Evolutionary conservation across 2,888 invertebrate species (phyloP).

Genomic region (Diadegma fenestrale): DNA sequence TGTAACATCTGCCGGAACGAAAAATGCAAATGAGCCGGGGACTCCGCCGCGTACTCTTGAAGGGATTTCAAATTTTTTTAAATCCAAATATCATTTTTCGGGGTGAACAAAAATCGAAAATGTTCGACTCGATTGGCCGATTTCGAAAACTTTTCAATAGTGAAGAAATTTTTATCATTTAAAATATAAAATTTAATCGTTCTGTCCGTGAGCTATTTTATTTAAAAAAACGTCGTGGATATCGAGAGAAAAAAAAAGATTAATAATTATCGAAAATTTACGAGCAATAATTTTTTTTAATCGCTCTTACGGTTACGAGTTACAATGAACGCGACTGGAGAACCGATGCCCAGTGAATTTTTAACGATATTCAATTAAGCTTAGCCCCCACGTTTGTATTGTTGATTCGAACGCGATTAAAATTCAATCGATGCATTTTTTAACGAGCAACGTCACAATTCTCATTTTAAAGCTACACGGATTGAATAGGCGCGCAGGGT

Average conservation of each 20-base stretch:
- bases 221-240: not conserved
- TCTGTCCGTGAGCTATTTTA: not conserved
- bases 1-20: not conserved
- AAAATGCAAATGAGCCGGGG: not conserved
- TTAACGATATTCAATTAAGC: not conserved
- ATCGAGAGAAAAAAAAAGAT: not conserved
- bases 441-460: not conserved
- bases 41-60: too few species aligned
- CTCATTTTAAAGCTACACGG: not conserved
- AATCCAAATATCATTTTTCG: too few species aligned
- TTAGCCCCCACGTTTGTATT: not conserved
- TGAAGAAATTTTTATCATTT: not conserved
- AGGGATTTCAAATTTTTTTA: too few species aligned
- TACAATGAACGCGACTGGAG: not conserved
- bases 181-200: too few species aligned
- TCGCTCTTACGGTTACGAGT: not conserved
- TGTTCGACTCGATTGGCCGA: too few species aligned
- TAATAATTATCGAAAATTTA: not conserved
- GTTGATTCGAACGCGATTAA: constrained; percentile 1
- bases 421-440: constrained; percentile 7
- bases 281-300: too few species aligned
- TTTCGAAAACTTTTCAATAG: too few species aligned
- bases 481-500: not conserved
- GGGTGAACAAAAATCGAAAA: too few species aligned
- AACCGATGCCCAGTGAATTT: not conserved